These are phyloP conservation scores for Danio tinwini DNA, from an alignment of 2,797 vertebrate genomes.

Conservation along the genomic window DNA sequence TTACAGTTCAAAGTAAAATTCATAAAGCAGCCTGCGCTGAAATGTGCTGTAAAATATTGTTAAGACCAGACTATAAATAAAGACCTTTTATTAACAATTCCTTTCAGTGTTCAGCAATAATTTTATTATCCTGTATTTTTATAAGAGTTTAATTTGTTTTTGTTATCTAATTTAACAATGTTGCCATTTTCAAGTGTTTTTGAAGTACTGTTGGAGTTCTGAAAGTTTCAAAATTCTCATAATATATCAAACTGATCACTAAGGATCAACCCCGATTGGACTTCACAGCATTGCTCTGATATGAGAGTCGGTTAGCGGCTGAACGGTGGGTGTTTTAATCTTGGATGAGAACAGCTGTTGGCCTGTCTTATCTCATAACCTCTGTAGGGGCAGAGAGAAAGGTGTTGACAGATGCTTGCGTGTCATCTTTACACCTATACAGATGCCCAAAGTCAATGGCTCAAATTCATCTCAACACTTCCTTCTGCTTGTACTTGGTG, in stretches of 20 bases:
- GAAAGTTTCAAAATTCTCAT: not conserved
- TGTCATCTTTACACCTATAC: slow-evolving; percentile 54
- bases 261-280: not conserved
- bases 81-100: not conserved
- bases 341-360: slow-evolving; percentile 55
- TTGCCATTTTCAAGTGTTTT: not conserved
- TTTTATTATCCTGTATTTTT: too few species aligned
- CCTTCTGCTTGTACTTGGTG: not conserved
- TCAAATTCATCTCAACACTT: slow-evolving; percentile 18
- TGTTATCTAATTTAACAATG: not conserved
- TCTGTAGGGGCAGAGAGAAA: slow-evolving; percentile 44
- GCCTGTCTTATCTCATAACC: slow-evolving; percentile 58
- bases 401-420: slow-evolving; percentile 56
- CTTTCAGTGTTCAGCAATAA: not conserved
- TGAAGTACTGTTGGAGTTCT: not conserved
- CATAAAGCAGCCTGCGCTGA: not conserved
- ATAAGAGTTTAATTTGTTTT: too few species aligned
- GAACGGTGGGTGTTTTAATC: slow-evolving; percentile 50
- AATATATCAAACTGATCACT: not conserved
- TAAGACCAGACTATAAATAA: not conserved
- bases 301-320: not conserved
- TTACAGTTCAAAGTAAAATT: too few species aligned
- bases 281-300: not conserved
- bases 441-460: slow-evolving; percentile 33
- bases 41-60: not conserved